These are phyloP conservation scores for Papilio polyxenes DNA, from an alignment of 1,140 invertebrate genomes.

Conservation along the genomic window DNA sequence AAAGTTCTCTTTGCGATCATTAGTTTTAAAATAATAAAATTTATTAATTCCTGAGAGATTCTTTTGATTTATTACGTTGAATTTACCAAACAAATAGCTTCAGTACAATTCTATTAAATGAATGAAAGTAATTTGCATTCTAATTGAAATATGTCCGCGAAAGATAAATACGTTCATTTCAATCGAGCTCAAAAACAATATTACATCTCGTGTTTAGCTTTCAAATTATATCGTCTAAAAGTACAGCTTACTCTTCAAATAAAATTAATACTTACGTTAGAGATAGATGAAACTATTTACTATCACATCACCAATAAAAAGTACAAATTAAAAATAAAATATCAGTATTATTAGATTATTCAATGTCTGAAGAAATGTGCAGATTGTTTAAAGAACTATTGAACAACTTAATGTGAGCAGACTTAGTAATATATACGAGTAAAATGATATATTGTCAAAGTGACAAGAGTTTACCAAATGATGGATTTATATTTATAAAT, in stretches of 20 bases:
- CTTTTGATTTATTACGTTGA: conserved; percentile 33
- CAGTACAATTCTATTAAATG: conserved; percentile 25
- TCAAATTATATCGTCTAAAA: neutral
- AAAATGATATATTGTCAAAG: no score
- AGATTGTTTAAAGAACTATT: no score
- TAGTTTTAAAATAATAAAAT: conserved; percentile 1
- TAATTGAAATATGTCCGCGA: conserved; percentile 28
- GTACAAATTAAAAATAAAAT: no score
- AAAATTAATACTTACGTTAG: neutral
- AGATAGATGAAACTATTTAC: no score
- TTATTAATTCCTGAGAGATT: neutral
- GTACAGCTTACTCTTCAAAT: neutral
- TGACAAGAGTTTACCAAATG: no score
- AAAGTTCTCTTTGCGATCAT: neutral
- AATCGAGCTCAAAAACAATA: neutral
- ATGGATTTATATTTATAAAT: no score
- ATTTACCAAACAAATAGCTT: conserved; percentile 28
- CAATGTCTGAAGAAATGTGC: no score
- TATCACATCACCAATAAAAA: no score
- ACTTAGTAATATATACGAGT: no score
- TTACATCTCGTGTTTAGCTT: conserved; percentile 13
- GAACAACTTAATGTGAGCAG: no score
- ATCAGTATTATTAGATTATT: no score
- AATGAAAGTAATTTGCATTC: conserved; percentile 35
- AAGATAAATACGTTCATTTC: conserved; percentile 33